These are phyloP conservation scores for Cheumatopsyche charites DNA, from an alignment of 1,140 invertebrate genomes.

Conservation along the genomic window DNA sequence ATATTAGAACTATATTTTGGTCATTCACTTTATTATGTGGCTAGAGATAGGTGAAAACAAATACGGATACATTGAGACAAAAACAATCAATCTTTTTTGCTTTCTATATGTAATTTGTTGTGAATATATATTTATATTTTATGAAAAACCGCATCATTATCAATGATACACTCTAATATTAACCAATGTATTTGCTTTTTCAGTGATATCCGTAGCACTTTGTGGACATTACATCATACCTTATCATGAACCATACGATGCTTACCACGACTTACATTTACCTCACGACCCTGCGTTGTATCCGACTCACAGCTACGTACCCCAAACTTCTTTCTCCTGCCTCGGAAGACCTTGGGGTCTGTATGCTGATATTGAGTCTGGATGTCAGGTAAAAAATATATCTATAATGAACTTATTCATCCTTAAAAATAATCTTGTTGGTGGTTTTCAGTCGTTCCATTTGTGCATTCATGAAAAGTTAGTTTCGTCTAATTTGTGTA, in stretches of 20 bases:
- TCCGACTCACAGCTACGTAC: slow-evolving; percentile 58
- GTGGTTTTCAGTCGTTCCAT: slow-evolving; percentile 57
- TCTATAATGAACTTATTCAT: slow-evolving; percentile 18
- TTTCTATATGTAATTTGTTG: too few relatives aligned
- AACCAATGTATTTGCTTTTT: slow-evolving; percentile 20
- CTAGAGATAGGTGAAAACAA: too few relatives aligned
- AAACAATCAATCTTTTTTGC: too few relatives aligned
- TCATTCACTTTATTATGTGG: too few relatives aligned
- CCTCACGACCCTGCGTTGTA: slow-evolving; percentile 63
- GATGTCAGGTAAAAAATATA: slow-evolving; percentile 58
- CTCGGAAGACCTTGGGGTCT: slow-evolving; percentile 56
- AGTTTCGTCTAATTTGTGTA: slow-evolving; percentile 57
- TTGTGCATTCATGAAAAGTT: slow-evolving; percentile 54
- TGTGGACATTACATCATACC: slow-evolving; percentile 41
- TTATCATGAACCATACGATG: slow-evolving; percentile 56
- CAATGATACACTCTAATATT: too few relatives aligned
- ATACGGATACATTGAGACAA: too few relatives aligned
- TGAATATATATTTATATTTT: too few relatives aligned
- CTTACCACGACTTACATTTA: slow-evolving; percentile 63
- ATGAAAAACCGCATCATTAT: too few relatives aligned
- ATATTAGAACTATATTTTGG: too few relatives aligned
- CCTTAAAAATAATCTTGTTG: slow-evolving; percentile 22
- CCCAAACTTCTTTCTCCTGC: slow-evolving; percentile 60
- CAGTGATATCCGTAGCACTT: slow-evolving; percentile 18
- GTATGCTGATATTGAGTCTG: slow-evolving; percentile 61